Evolutionary conservation across 2,888 invertebrate species (phyloP), one percentile per base, ranked within the genome.

Genomic region (Agapostemon virescens): DNA sequence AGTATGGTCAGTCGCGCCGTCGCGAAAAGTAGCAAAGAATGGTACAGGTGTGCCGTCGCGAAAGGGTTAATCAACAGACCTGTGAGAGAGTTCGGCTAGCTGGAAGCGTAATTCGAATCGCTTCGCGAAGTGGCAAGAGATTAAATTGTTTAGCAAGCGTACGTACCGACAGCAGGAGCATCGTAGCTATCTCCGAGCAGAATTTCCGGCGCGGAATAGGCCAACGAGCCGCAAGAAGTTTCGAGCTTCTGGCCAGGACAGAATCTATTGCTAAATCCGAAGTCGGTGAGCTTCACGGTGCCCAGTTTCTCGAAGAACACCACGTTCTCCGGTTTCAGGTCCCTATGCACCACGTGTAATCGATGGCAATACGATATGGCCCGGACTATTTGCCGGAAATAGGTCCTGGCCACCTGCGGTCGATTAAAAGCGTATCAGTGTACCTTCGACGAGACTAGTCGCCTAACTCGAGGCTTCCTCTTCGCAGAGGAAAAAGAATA

Each of bases 121-220:
- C 38, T 42, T 6, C 15, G 17, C 30, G 17, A 23, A 17, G 15
- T 23, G 33, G 33, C 33, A 30, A 36, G 36, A n/a, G 63, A n/a
- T 63, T n/a, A 33, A 42, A n/a, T 49, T n/a, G 61, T 42, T 30
- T 55, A 3, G 3, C n/a, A 17, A 13, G 17, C 5, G 33, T 58
- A 90, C 95, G 94, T 91, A 97, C 97, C 98, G 86, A 99, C 99
- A 86, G 99, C 99, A 30, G 99, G 99, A 58, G 99, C 99, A 94
- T 99, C 99, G 93, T 99, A 99, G 1, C 98, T 98, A 93, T 99
- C 99, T 33, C 99, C 99, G 74, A 99, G 95, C 79, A 99, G 94
- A 91, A 99, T 99, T 94, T 99, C 99, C 1, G 99, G 99, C 15
- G 99, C 99, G 4, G 99, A 99, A 93, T 99, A 99, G 30, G 99